Conservation (phyloP, 2,113 vertebrate genomes). For the Grammomys surdaster region DNA sequence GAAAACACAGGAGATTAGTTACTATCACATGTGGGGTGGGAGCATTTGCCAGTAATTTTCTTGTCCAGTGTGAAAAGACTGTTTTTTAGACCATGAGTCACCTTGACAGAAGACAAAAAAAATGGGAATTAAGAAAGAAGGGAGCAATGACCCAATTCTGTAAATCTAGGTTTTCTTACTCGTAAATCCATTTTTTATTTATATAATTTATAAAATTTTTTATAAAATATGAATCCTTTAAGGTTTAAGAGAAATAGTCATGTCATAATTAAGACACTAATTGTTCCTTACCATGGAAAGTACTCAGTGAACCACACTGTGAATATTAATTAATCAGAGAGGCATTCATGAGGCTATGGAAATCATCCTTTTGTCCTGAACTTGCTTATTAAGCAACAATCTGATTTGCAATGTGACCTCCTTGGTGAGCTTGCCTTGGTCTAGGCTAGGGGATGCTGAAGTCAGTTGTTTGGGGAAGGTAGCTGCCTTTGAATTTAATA, state of each 20-base stretch:
- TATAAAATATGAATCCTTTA: not conserved
- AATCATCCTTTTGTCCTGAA: not conserved
- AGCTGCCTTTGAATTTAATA: not conserved
- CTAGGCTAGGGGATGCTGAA: not conserved
- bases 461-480: not conserved
- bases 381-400: not conserved
- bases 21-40: not conserved
- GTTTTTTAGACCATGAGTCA: not conserved
- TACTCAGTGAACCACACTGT: not conserved
- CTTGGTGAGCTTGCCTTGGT: not conserved
- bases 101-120: not conserved
- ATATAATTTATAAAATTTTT: not conserved
- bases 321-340: not conserved
- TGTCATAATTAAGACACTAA: slow-evolving; percentile 11
- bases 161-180: not conserved
- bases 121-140: not conserved
- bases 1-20: not conserved
- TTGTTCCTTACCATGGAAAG: not conserved
- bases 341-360: not conserved
- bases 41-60: not conserved
- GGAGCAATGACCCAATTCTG: not conserved
- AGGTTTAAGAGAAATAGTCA: not conserved
- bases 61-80: not conserved
- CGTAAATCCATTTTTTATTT: not conserved
- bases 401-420: slow-evolving; percentile 6